phyloP scores from a whole-genome alignment of 2,888 invertebrate genomes.

The Pseudolycoriella hygida region DNA sequence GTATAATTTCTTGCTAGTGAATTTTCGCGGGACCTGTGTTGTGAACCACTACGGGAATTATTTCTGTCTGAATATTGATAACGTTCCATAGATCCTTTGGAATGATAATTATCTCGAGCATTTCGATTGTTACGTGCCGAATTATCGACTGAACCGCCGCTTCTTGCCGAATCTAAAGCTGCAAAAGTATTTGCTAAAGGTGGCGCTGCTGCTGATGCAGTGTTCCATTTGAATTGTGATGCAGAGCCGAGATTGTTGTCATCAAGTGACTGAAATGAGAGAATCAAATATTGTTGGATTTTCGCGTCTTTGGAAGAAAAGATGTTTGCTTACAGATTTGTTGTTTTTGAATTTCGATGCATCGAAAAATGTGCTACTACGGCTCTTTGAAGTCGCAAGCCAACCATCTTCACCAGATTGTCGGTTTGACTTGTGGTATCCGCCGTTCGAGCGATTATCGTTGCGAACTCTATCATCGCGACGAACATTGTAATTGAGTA shows the following conservation, averaged over 20 bases:
- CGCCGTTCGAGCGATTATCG: constrained; percentile 29
- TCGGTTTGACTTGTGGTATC: constrained; percentile 16
- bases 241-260: constrained; percentile 1
- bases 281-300: neutral
- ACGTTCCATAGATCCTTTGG: constrained; percentile 26
- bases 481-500: constrained; percentile 23
- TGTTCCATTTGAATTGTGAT: constrained; percentile 5
- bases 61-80: constrained; percentile 26
- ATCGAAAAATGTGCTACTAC: constrained; percentile 2
- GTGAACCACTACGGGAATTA: constrained; percentile 38
- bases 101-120: constrained; percentile 14
- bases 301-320: neutral
- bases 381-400: neutral
- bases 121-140: constrained; percentile 14
- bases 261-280: neutral
- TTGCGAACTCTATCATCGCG: constrained; percentile 27
- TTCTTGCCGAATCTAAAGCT: constrained; percentile 2
- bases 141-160: neutral
- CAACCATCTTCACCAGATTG: constrained; percentile 16
- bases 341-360: constrained; percentile 4
- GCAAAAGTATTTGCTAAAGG: constrained; percentile 4
- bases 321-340: constrained; percentile 2
- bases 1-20: constrained; percentile 21
- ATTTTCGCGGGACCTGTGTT: constrained; percentile 33
- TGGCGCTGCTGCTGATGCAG: neutral